phyloP scores from a whole-genome alignment of 2,888 invertebrate genomes.

The Drosophila lutescens region DNA sequence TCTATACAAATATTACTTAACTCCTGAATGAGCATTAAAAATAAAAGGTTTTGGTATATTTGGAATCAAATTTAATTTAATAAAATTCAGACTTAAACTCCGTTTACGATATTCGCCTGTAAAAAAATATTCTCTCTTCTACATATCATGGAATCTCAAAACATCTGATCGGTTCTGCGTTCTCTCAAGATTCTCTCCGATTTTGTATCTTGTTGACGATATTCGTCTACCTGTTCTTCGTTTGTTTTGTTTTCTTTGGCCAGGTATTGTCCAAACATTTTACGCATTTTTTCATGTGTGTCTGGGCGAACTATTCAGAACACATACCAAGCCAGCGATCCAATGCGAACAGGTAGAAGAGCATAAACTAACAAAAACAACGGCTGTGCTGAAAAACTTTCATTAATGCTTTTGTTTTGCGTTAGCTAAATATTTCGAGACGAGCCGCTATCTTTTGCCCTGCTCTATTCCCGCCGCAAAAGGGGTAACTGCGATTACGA shows the following conservation, averaged over 20 bases:
- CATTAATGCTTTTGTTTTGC: slow-evolving; percentile 58
- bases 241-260: slow-evolving; percentile 48
- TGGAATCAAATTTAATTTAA: neutral
- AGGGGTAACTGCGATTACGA: slow-evolving; percentile 56
- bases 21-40: no score
- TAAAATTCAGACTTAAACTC: neutral
- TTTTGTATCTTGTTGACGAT: slow-evolving; percentile 49
- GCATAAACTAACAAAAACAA: slow-evolving; percentile 33
- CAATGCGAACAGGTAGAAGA: slow-evolving; percentile 31
- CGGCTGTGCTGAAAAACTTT: slow-evolving; percentile 52
- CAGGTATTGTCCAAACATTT: slow-evolving; percentile 66
- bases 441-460: slow-evolving; percentile 51
- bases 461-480: slow-evolving; percentile 6
- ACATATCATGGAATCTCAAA: neutral
- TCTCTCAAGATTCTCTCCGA: slow-evolving; percentile 14
- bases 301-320: slow-evolving; percentile 57
- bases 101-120: slow-evolving; percentile 56
- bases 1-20: no score
- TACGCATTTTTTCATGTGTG: slow-evolving; percentile 71
- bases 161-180: slow-evolving; percentile 10
- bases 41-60: no score
- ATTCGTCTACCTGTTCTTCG: slow-evolving; percentile 63
- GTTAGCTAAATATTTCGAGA: slow-evolving; percentile 62
- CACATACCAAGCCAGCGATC: slow-evolving; percentile 47
- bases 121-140: neutral